Evolutionary conservation across 2,888 invertebrate genomes (phyloP).

Genomic region (Thymelicus acteon): DNA sequence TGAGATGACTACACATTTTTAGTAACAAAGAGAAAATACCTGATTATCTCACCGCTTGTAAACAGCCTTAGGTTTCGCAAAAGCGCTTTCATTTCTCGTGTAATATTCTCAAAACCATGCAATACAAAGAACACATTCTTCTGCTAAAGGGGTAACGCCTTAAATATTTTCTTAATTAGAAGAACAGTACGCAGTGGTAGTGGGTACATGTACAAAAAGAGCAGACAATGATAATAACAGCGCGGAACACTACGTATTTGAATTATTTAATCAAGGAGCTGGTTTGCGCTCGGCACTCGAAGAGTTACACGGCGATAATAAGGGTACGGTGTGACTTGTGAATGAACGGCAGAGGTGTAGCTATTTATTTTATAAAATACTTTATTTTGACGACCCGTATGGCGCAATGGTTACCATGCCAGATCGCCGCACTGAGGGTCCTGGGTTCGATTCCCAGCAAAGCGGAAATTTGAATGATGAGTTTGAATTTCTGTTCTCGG

Average conservation of each 20-base stretch:
- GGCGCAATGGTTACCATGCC: no score
- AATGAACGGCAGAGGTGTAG: neutral
- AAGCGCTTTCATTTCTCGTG: conserved; percentile 24
- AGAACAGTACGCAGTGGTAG: neutral
- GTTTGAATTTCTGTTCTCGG: no score
- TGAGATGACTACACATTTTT: no score
- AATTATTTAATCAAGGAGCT: conserved; percentile 60
- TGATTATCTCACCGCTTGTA: neutral
- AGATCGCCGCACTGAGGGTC: no score
- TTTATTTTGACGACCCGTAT: no score
- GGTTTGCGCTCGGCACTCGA: conserved; percentile 47
- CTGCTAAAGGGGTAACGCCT: conserved; percentile 28
- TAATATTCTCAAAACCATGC: conserved; percentile 31
- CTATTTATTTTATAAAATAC: no score
- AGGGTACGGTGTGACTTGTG: conserved; percentile 1
- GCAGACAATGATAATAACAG: conserved; percentile 47
- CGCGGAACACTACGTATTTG: conserved; percentile 50
- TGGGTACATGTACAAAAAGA: conserved; percentile 36
- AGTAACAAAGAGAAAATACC: no score
- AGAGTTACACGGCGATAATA: conserved; percentile 31
- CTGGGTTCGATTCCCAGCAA: no score
- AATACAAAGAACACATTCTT: conserved; percentile 36
- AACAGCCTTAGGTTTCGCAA: conserved; percentile 4
- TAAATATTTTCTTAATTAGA: conserved; percentile 38
- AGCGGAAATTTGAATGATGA: no score